phyloP scores from a whole-genome alignment of 2,113 vertebrate species.

The Isichthys henryi region DNA sequence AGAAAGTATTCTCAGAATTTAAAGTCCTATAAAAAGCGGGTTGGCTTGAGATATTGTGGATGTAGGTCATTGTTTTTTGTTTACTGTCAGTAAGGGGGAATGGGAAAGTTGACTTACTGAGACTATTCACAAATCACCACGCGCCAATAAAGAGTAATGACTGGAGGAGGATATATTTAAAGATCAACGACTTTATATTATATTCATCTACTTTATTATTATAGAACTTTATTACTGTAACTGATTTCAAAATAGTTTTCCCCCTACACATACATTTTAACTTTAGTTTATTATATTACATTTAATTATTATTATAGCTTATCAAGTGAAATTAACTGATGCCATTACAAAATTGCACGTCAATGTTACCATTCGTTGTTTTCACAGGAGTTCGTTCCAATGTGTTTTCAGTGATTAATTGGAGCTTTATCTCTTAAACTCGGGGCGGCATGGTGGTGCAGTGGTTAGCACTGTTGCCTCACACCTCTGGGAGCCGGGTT shows the following conservation, averaged over 20 bases:
- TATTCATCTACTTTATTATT: background rate
- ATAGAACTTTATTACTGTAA: background rate
- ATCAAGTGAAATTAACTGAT: background rate
- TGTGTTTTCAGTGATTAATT: background rate
- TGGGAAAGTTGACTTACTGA: background rate
- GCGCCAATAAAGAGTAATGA: background rate
- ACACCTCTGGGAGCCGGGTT: no score
- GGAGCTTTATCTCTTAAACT: background rate
- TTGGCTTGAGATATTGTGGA: background rate
- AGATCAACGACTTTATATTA: background rate
- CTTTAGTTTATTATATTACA: background rate
- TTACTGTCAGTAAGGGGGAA: background rate
- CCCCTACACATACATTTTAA: background rate
- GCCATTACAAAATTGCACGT: background rate
- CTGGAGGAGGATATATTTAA: background rate
- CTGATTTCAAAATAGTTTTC: background rate
- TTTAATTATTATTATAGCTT: background rate
- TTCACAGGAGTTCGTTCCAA: background rate
- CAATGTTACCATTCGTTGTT: background rate
- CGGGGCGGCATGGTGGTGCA: no score
- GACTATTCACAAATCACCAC: background rate
- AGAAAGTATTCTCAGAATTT: background rate
- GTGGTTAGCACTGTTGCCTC: no score
- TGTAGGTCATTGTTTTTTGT: background rate
- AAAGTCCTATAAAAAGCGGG: background rate